Percentiles rank a stretch among this genome's conserved stretches.
These are phyloP conservation scores for Pegea sp. DNA, from an alignment of 23 tunicate species.

Conservation along the genomic window DNA sequence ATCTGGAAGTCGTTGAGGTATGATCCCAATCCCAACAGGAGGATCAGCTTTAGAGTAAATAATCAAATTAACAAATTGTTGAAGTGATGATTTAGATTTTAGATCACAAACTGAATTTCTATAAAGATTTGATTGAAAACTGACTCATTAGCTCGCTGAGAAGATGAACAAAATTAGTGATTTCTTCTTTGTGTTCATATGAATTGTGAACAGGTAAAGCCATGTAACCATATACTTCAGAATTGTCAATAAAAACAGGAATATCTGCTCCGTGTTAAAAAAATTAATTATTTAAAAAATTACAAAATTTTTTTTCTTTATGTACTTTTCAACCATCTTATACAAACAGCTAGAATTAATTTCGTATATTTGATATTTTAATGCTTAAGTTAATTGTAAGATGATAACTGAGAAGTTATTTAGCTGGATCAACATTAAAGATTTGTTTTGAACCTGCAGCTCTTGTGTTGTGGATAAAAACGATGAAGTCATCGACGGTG, in stretches of 20 bases:
- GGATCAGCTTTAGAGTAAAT: slow-evolving; percentile 45
- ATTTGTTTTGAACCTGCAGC: slow-evolving; percentile 29
- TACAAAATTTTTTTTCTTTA: no score
- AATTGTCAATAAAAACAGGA: slow-evolving; percentile 43
- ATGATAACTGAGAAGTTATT: no score
- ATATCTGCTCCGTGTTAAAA: no score
- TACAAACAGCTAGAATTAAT: no score
- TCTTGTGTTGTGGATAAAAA: slow-evolving; percentile 45
- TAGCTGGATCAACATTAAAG: no score
- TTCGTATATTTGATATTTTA: no score
- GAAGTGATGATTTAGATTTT: not conserved
- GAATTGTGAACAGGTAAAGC: slow-evolving; percentile 41
- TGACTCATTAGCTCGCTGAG: slow-evolving; percentile 73
- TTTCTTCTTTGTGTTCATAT: slow-evolving; percentile 28
- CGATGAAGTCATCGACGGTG: slow-evolving; percentile 67
- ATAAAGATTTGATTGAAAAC: not conserved
- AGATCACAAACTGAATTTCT: not conserved
- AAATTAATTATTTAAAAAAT: no score
- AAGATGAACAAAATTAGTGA: slow-evolving; percentile 36
- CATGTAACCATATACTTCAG: slow-evolving; percentile 39
- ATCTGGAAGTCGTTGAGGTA: slow-evolving; percentile 9
- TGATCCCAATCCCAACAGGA: slow-evolving; percentile 73
- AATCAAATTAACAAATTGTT: not conserved
- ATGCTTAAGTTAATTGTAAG: no score
- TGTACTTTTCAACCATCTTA: no score